phyloP scores from a whole-genome alignment of 2,888 invertebrate species.

The Ophion ventricosus region DNA sequence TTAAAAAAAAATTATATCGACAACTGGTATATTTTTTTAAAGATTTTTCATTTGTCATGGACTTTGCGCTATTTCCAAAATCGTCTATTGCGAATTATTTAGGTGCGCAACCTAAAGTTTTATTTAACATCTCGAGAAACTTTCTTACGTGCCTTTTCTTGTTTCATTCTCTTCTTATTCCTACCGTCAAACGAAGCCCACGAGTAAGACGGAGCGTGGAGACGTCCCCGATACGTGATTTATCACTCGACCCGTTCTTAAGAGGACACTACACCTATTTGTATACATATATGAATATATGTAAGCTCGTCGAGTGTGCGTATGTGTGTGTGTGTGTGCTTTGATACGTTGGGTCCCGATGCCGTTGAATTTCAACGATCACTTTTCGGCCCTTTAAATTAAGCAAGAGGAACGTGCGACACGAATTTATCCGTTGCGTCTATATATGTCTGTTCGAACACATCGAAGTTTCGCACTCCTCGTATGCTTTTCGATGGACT shows the following conservation, averaged over 20 bases:
- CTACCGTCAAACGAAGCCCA: slow-evolving; percentile 13
- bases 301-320: background rate
- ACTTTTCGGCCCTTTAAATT: slow-evolving; percentile 56
- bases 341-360: slow-evolving; percentile 24
- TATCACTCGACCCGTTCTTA: slow-evolving; percentile 52
- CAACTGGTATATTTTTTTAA: background rate
- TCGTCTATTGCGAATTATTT: no score
- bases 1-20: no score
- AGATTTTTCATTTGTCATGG: background rate
- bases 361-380: slow-evolving; percentile 41
- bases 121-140: background rate
- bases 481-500: background rate
- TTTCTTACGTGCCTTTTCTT: background rate
- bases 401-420: slow-evolving; percentile 36
- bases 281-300: background rate
- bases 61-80: no score
- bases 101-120: background rate
- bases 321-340: background rate
- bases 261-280: background rate
- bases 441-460: background rate
- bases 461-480: background rate
- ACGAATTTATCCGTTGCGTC: background rate
- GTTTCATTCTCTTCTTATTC: slow-evolving; percentile 25
- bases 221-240: slow-evolving; percentile 63
- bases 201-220: slow-evolving; percentile 18